phyloP scores from a whole-genome alignment of 2,113 vertebrate genomes.

The Entomyzon cyanotis region DNA sequence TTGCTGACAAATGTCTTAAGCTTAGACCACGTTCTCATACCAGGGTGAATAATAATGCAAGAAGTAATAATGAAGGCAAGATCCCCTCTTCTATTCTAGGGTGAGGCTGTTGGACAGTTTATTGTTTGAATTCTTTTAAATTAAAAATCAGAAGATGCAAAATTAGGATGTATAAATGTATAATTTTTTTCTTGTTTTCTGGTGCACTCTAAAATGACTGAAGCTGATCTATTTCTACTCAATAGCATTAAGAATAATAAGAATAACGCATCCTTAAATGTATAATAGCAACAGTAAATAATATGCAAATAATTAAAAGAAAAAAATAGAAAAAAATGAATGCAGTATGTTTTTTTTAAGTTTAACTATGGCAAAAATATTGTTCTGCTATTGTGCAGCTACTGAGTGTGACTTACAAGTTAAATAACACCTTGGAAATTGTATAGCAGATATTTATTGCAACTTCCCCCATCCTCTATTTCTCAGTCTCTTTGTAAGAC shows the following conservation, averaged over 20 bases:
- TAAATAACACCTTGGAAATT: background rate
- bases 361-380: background rate
- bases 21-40: background rate
- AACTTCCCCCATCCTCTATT: background rate
- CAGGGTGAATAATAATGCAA: background rate
- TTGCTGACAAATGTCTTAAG: background rate
- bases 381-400: background rate
- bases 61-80: background rate
- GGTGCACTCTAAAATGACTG: background rate
- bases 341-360: background rate
- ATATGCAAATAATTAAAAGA: background rate
- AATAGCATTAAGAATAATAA: background rate
- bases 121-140: background rate
- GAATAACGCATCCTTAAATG: background rate
- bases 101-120: background rate
- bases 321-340: background rate
- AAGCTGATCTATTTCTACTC: background rate
- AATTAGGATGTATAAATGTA: background rate
- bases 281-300: background rate
- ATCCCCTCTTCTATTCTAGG: background rate
- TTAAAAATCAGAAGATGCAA: background rate
- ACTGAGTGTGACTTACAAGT: background rate
- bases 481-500: background rate
- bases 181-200: background rate
- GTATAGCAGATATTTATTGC: background rate